A percentile compares a stretch with the other conserved stretches of the same genome.
Evolutionary conservation across 1,140 invertebrate species (phyloP).

Genomic region (Bombus fervidus): DNA sequence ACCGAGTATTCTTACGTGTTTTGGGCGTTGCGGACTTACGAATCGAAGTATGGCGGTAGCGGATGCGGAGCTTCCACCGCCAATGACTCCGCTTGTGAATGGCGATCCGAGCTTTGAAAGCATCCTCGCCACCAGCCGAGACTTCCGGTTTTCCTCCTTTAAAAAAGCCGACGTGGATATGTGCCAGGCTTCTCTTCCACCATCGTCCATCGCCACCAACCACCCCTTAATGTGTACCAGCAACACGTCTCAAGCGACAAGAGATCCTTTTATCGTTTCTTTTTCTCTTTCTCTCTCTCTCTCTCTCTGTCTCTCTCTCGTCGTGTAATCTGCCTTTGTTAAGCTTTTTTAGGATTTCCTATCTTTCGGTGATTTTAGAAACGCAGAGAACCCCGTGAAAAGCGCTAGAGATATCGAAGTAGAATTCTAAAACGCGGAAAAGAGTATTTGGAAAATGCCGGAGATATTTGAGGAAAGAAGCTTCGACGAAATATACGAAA

Average conservation of each 20-base stretch:
- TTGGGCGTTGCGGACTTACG: conserved; percentile 75
- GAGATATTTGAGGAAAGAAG: neutral
- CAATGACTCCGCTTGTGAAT: conserved; percentile 71
- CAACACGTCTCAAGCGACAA: conserved; percentile 14
- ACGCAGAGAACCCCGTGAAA: neutral
- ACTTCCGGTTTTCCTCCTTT: conserved; percentile 78
- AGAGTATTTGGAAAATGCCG: neutral
- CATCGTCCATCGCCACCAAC: conserved; percentile 38
- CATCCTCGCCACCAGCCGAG: conserved; percentile 79
- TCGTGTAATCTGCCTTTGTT: too few species aligned
- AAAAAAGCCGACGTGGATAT: conserved; percentile 76
- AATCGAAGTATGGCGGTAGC: conserved; percentile 79
- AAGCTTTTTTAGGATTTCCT: neutral
- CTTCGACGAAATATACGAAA: neutral
- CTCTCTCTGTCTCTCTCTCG: too few species aligned
- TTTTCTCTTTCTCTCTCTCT: neutral
- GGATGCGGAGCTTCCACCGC: conserved; percentile 77
- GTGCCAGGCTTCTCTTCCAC: conserved; percentile 61
- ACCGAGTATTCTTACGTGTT: conserved; percentile 56
- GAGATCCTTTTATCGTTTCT: neutral
- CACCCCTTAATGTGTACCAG: conserved; percentile 7
- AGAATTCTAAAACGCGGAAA: neutral
- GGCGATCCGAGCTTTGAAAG: conserved; percentile 74
- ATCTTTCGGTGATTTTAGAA: neutral
- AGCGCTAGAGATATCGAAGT: neutral